Evolutionary conservation across 2,797 vertebrate genomes (phyloP), one percentile per base, ranked within the genome.

Genomic region (Lagorchestes hirsutus): DNA sequence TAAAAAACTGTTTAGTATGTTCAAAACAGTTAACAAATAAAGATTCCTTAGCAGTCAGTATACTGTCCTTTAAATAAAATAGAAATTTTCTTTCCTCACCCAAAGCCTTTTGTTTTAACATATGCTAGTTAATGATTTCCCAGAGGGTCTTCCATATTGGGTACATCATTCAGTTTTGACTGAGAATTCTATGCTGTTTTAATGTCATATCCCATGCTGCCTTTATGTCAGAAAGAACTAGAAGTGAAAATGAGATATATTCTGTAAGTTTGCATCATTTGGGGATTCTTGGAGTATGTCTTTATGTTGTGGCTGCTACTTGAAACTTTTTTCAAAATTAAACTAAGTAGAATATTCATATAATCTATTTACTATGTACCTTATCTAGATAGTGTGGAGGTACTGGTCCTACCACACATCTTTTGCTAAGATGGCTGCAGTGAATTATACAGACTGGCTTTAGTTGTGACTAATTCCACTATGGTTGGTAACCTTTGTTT

Each of bases 151-250:
- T 97, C 95, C 87, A 56, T 29, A 82, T 93, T 92, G 74, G 22
- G 27, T 10, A 34, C 27, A 27, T 58, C 91, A 90, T 40, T 82
- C 28, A 10, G 18, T 82, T 82, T 24, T 82, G 67, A 46, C 67
- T 9, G 6, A 82, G 67, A 24, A 46, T 40, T 18, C n/a, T 87
- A 1, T 10, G 13, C 22, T 46, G 9, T 82, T 67, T 67, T 40
- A 74, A 92, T 95, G 91, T 93, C 16, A 59, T 58, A 59, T 59
- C 57, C 34, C 29, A 0, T 95, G 24, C 58, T 95, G 50, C 31
- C 90, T 95, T 96, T 55, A 94, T 95, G 92, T 54, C 59, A 95
- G 67, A 94, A 97, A 54, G 59, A 90, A 95, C 27, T 9, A 94
- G 8, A 50, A 94, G 55, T 92, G 90, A 56, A 92, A 94, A 92